phyloP scores from a whole-genome alignment of 2,797 vertebrate species.

The Sorex maritimensis region DNA sequence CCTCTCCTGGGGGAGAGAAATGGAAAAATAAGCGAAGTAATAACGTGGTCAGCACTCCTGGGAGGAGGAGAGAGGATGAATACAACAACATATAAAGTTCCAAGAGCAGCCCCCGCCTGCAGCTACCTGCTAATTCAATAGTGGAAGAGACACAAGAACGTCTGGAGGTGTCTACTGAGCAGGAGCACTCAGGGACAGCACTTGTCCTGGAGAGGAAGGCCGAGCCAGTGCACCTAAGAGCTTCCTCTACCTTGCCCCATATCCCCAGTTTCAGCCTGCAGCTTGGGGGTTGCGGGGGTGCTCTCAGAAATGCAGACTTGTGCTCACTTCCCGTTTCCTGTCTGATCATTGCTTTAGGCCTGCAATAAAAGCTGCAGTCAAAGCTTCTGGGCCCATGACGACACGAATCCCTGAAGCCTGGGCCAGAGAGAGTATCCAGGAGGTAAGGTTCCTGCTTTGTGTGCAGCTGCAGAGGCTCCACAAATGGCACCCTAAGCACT shows the following conservation, averaged over 20 bases:
- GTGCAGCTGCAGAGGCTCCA: too few relatives aligned
- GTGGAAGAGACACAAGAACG: background rate
- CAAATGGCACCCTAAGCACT: too few relatives aligned
- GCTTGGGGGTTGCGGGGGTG: background rate
- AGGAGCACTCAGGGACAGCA: background rate
- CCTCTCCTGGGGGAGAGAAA: slow-evolving; percentile 92
- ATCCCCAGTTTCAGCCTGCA: background rate
- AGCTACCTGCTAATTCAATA: slow-evolving; percentile 51
- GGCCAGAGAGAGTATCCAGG: too few relatives aligned
- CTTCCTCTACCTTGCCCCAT: background rate
- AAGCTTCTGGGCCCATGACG: background rate
- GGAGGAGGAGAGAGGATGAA: background rate
- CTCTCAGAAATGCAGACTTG: background rate
- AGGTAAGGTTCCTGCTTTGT: too few relatives aligned
- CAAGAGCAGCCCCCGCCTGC: background rate
- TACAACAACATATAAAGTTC: background rate
- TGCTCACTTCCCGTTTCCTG: slow-evolving; percentile 20
- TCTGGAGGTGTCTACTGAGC: slow-evolving; percentile 32
- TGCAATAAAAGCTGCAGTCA: background rate
- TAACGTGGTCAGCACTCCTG: background rate
- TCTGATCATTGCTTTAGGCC: slow-evolving; percentile 25
- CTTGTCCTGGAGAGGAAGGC: slow-evolving; percentile 2
- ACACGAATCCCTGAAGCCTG: slow-evolving; percentile 11
- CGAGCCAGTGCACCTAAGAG: background rate
- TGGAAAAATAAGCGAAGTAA: slow-evolving; percentile 27